Base-by-base conservation (phyloP, 1,140 invertebrate genomes). In the Drosophila auraria region DNA sequence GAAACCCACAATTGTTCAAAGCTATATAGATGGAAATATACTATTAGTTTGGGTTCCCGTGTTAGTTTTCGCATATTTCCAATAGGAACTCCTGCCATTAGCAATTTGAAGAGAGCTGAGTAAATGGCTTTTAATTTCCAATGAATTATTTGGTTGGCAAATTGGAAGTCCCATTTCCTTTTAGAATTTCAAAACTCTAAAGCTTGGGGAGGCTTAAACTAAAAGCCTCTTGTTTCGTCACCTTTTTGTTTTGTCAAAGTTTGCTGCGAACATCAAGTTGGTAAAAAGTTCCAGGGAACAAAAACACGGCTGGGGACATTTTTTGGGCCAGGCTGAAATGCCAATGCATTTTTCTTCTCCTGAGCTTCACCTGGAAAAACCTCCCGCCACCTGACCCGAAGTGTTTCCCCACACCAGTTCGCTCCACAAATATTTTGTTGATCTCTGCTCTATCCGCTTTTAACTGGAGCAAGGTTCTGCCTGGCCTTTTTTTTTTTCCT, bases 1-100 rank as follows among this genome's bases (percentile, higher is more conserved):
- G 20, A 44, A 38, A 73, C 53, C 70, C 70, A 36, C 70, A 74
- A 53, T 61, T 74, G 54, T 74, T 9, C 69, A 23, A 9, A 50
- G 53, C 14, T 33, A 56, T 71, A 70, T 71, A 11, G 20, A 38
- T 14, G 27, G 14, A 44, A 27, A 44, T 73, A 33, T 45, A 27
- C 27, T 25, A 57, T 40, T 65, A 58, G 58, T 61, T 49, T 45
- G 25, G 57, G 15, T 17, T 33, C 47, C 27, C 42, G 11, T 15
- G 17, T 14, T 15, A 36, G 20, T 56, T 17, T 27, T 14, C 20
- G 45, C n/a, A 42, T 66, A 30, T 33, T 33, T 51, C 17, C 45
- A 20, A 20, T 0, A 30, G n/a, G 2, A 56, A 6, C 30, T 47
- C 27, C 27, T 12, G 66, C 20, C 30, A 38, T 68, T 68, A 47